Conservation (phyloP, 1,140 invertebrate genomes). For the Apocrypta bakeri region DNA sequence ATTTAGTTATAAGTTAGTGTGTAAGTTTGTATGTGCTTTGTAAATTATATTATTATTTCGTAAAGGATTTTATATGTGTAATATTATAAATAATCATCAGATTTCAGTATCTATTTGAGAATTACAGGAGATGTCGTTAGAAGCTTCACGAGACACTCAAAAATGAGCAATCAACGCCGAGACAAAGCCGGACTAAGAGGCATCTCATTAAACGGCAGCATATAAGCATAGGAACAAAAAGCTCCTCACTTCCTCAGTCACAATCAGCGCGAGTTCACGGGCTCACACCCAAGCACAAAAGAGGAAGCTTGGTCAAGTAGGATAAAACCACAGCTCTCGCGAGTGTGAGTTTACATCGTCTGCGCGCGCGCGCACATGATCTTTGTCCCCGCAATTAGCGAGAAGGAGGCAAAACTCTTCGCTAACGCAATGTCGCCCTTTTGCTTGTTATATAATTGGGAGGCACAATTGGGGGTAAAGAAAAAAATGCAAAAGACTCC, state of each 20-base stretch:
- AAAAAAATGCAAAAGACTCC: too few relatives aligned
- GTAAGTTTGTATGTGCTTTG: too few relatives aligned
- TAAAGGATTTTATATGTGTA: too few relatives aligned
- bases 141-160: background rate
- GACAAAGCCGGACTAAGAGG: background rate
- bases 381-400: conserved; percentile 70
- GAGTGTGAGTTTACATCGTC: conserved; percentile 60
- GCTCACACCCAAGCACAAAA: background rate
- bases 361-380: conserved; percentile 30
- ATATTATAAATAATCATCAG: too few relatives aligned
- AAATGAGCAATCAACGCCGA: background rate
- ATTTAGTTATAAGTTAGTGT: too few relatives aligned
- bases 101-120: background rate
- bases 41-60: too few relatives aligned
- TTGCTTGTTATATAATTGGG: conserved; percentile 76
- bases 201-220: background rate
- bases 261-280: conserved; percentile 4
- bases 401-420: conserved; percentile 64
- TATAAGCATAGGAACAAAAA: background rate
- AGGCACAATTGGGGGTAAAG: conserved; percentile 68
- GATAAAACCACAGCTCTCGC: conserved; percentile 29
- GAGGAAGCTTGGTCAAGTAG: conserved; percentile 35
- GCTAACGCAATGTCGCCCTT: conserved; percentile 73
- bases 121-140: background rate
- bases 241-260: background rate